Evolutionary conservation across 2,113 vertebrate species (phyloP).

Genomic region (Channa argus): DNA sequence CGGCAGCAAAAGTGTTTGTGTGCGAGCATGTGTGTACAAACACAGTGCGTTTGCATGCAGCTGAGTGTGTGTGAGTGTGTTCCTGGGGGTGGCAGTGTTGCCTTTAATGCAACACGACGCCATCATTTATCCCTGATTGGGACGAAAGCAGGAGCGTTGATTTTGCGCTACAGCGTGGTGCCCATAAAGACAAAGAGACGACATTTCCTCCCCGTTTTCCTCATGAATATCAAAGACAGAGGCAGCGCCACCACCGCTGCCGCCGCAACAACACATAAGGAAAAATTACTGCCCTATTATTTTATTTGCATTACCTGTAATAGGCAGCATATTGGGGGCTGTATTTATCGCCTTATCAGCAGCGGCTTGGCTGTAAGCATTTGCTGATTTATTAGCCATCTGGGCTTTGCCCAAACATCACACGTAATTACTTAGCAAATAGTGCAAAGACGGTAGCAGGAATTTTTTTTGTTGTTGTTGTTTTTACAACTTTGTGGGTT

Average conservation of each 20-base stretch:
- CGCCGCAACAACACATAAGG: slow-evolving; percentile 61
- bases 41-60: slow-evolving; percentile 42
- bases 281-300: slow-evolving; percentile 80
- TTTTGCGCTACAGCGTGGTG: slow-evolving; percentile 54
- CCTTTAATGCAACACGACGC: slow-evolving; percentile 31
- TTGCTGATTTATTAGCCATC: slow-evolving; percentile 71
- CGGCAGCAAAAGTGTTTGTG: slow-evolving; percentile 28
- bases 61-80: slow-evolving; percentile 13
- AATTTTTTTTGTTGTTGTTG: slow-evolving; percentile 8
- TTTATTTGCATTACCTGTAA: slow-evolving; percentile 85
- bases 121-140: slow-evolving; percentile 80
- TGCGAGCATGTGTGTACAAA: slow-evolving; percentile 36
- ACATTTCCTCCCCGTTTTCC: slow-evolving; percentile 69
- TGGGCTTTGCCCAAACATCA: slow-evolving; percentile 63
- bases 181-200: slow-evolving; percentile 63
- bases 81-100: slow-evolving; percentile 4
- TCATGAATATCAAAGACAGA: slow-evolving; percentile 76
- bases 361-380: slow-evolving; percentile 62
- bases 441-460: slow-evolving; percentile 41
- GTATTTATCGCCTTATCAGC: slow-evolving; percentile 74
- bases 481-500: slow-evolving; percentile 43
- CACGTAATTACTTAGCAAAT: slow-evolving; percentile 68
- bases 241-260: slow-evolving; percentile 20
- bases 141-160: slow-evolving; percentile 53
- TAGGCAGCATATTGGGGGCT: slow-evolving; percentile 66